These are phyloP conservation scores for Glaucopsyche alexis DNA, from an alignment of 2,888 invertebrate species.

Conservation along the genomic window DNA sequence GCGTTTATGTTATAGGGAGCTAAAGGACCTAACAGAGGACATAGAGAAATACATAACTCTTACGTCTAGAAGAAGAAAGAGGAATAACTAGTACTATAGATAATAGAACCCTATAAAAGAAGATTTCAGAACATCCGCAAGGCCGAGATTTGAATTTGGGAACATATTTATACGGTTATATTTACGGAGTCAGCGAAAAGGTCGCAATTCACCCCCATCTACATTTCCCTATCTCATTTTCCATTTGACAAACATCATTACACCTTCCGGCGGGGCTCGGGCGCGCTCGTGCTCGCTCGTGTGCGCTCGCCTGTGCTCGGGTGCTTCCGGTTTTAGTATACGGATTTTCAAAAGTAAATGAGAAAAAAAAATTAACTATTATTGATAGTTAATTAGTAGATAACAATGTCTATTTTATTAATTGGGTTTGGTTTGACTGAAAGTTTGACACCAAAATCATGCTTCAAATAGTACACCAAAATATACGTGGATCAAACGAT, in stretches of 20 bases:
- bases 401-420: not conserved
- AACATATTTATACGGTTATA: conserved; percentile 8
- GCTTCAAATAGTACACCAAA: not conserved
- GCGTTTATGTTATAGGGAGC: too few species aligned
- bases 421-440: too few species aligned
- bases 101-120: not conserved
- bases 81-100: not conserved
- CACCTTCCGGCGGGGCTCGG: conserved; percentile 71
- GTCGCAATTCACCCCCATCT: conserved; percentile 66
- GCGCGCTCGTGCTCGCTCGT: conserved; percentile 58
- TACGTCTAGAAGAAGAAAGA: not conserved
- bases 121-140: not conserved
- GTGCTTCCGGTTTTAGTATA: conserved; percentile 47
- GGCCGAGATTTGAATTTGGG: conserved; percentile 2
- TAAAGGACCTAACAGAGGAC: too few species aligned
- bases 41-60: too few species aligned
- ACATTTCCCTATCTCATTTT: conserved; percentile 80
- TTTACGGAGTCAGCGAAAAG: conserved; percentile 47
- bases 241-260: conserved; percentile 81
- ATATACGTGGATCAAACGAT: not conserved
- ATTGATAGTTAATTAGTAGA: not conserved
- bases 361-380: too few species aligned
- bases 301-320: conserved; percentile 50
- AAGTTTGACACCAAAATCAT: not conserved
- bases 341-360: not conserved